Evolutionary conservation across 2,113 vertebrate genomes (phyloP), one percentile per base, ranked within the genome.

Genomic region (Todiramphus chloris): DNA sequence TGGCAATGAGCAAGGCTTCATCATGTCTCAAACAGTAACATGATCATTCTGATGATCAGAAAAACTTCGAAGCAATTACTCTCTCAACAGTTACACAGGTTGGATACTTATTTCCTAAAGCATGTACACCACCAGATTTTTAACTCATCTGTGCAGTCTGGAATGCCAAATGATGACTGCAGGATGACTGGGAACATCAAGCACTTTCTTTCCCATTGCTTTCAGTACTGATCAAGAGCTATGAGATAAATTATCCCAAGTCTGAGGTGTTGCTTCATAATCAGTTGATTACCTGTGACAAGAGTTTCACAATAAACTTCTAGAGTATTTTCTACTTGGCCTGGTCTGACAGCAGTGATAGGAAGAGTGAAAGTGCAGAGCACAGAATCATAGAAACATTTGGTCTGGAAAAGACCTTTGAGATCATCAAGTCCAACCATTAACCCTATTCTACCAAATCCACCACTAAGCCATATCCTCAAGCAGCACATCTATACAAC

Each of bases 61-160:
- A 87, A 60, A 68, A 67, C 30, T 82, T 91, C 13, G 68, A 51
- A 89, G 39, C 35, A 60, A n/a, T 48, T 33, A 13, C 24, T 58
- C 37, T 23, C 76, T 56, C 46, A 35, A 56, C 60, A 72, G 58
- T 35, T 72, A 43, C 18, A 56, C 6, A 39, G 23, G 27, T 4
- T 35, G 30, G 39, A 75, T 35, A 44, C 41, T 66, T 51, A 31
- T 20, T 92, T 89, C 77, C 39, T 78, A 43, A 59, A 41, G 28
- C 28, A 62, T 4, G 9, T 11, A 41, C 6, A 43, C 9, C 39
- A 73, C 13, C 33, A 43, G 41, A 37, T 46, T 62, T 92, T 62
- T 48, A 76, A 73, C 19, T 53, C 58, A 31, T 37, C 35, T 0
- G 0, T 0, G 0, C 18, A 63, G 33, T 44, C 59, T 74, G 28